Base-by-base conservation (phyloP, 2,797 vertebrate species). In the Alectoris magna region DNA sequence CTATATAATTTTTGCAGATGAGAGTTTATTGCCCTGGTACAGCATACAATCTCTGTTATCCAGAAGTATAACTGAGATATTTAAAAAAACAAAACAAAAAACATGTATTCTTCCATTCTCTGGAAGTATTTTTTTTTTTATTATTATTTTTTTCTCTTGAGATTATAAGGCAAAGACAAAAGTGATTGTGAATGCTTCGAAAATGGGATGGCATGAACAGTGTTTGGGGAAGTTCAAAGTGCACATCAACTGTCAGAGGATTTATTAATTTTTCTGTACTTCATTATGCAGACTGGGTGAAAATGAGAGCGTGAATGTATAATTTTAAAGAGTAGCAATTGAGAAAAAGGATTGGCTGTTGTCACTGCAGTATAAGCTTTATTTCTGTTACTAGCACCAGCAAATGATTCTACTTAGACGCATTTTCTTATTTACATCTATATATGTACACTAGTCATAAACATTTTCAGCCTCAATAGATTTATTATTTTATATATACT, bases 201-300 rank as follows among this genome's bases (percentile, higher is more conserved):
- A 46, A 87, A 9, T 2, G 9, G 5, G 18, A 19, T 44, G 14
- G 3, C 16, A 13, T 10, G 21, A 24, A n/a, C 2, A 43, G 17
- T 24, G 86, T 77, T 36, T 34, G 10, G 41, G 21, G 11, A 81
- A 66, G 5, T 43, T 2, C 43, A 5, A 91, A 38, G 5, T 27
- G 13, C 19, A 2, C 26, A 44, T 74, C 9, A 39, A 4, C n/a
- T 93, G 4, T 14, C 46, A 26, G 14, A 14, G 21, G 12, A 22
- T 39, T 2, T 43, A 48, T 71, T 26, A 11, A 8, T 34, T 88
- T 15, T 53, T 59, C 67, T 85, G 8, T 23, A 34, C n/a, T 43
- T 39, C 22, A 0, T n/a, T 67, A 41, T 34, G 53, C 8, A 38
- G 26, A 23, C 6, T 0, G 2, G 4, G 22, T 49, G 38, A 63